Conservation (phyloP, 2,888 invertebrate genomes). For the Campoplex nolae region DNA sequence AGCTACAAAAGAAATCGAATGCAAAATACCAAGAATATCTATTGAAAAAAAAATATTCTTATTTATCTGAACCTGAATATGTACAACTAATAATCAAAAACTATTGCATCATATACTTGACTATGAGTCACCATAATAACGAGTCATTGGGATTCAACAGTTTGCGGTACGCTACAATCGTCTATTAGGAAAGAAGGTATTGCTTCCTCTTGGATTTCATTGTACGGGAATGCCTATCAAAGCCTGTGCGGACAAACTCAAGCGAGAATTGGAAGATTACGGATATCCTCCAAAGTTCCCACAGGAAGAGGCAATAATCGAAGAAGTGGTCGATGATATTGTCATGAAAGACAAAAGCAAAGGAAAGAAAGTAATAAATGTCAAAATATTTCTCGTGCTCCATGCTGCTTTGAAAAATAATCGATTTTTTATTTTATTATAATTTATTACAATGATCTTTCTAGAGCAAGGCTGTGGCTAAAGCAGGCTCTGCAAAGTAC, state of each 20-base stretch:
- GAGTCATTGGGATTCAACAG: slow-evolving; percentile 83
- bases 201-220: slow-evolving; percentile 99
- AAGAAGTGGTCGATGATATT: slow-evolving; percentile 86
- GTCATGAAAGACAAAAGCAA: slow-evolving; percentile 94
- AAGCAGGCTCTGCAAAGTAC: slow-evolving; percentile 94
- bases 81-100: neutral
- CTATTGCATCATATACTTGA: slow-evolving; percentile 4
- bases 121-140: neutral
- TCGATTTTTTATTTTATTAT: neutral
- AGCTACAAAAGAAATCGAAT: too few species aligned
- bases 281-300: slow-evolving; percentile 98
- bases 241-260: slow-evolving; percentile 99
- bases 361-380: slow-evolving; percentile 90
- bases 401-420: neutral
- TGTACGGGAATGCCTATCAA: slow-evolving; percentile 99
- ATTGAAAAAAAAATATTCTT: too few species aligned
- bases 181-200: slow-evolving; percentile 94
- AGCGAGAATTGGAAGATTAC: slow-evolving; percentile 95
- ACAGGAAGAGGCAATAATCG: slow-evolving; percentile 83
- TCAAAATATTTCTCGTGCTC: neutral
- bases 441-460: slow-evolving; percentile 69
- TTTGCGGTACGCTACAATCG: slow-evolving; percentile 97
- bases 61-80: too few species aligned
- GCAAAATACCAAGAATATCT: too few species aligned
- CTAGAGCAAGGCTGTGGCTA: slow-evolving; percentile 97